Percentiles rank a stretch among this genome's conserved stretches.
Conservation (phyloP, 2,888 invertebrate species). For the Nephrotoma guestfalica region DNA sequence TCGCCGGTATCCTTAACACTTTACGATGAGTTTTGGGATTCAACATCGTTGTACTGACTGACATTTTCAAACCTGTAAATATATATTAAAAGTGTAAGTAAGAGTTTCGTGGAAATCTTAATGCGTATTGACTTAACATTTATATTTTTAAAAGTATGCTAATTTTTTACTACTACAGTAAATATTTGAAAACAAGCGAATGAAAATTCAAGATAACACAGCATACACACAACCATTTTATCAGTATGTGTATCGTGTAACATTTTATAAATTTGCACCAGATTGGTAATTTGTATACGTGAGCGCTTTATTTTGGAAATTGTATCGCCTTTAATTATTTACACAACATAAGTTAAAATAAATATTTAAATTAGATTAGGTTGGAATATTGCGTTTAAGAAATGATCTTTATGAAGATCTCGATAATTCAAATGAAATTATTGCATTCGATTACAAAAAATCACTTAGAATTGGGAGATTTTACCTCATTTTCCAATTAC, state of each 20-base stretch:
- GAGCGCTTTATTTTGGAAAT: not conserved
- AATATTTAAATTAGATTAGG: not conserved
- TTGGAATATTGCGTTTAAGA: not conserved
- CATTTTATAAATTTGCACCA: not conserved
- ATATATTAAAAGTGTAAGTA: slow-evolving; percentile 5
- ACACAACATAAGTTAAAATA: not conserved
- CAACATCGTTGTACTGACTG: slow-evolving; percentile 54
- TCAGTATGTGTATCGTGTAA: not conserved
- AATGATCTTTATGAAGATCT: too few relatives aligned
- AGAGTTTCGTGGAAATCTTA: not conserved
- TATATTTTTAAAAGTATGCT: not conserved
- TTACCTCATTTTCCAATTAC: too few relatives aligned
- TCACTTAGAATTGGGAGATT: too few relatives aligned
- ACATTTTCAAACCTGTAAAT: slow-evolving; percentile 52
- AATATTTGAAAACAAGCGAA: not conserved
- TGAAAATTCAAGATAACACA: not conserved
- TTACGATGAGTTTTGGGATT: slow-evolving; percentile 50
- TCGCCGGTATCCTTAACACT: slow-evolving; percentile 51
- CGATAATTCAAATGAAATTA: too few relatives aligned
- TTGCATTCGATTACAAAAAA: too few relatives aligned
- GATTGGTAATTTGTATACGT: not conserved
- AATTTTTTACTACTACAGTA: not conserved
- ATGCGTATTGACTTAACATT: not conserved
- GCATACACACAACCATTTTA: not conserved
- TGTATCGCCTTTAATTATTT: not conserved